phyloP scores from a whole-genome alignment of 2,113 vertebrate genomes.

The Thinocorus orbignyianus region DNA sequence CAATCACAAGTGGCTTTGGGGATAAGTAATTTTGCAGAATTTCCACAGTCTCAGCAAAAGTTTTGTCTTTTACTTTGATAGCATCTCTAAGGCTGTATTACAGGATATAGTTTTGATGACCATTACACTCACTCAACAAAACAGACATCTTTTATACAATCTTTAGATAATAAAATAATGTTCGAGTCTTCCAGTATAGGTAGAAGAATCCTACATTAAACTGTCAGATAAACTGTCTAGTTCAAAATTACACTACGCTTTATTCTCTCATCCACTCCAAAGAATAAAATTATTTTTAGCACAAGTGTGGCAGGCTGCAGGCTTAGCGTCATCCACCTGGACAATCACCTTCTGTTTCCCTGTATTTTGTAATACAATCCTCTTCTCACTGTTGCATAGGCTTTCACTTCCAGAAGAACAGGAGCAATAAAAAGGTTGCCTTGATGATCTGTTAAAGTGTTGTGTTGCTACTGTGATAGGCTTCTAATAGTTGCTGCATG shows the following conservation, averaged over 20 bases:
- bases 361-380: not conserved
- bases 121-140: not conserved
- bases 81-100: not conserved
- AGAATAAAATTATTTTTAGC: not conserved
- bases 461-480: not conserved
- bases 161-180: not conserved
- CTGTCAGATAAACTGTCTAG: not conserved
- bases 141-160: not conserved
- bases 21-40: constrained; percentile 8
- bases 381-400: fast-evolving
- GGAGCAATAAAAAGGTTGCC: not conserved
- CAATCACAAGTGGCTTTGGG: not conserved
- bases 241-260: not conserved
- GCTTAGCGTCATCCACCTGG: not conserved
- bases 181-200: not conserved
- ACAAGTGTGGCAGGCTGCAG: not conserved
- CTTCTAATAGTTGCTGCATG: not conserved
- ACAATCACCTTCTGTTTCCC: not conserved
- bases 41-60: not conserved
- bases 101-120: not conserved
- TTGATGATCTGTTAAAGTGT: not conserved
- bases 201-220: not conserved
- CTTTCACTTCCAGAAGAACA: not conserved
- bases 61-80: not conserved
- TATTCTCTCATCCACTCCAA: not conserved